A percentile compares a stretch with the other conserved stretches of the same genome.
phyloP scores from a whole-genome alignment of 2,888 invertebrate species.

The Antheraea assamensis region DNA sequence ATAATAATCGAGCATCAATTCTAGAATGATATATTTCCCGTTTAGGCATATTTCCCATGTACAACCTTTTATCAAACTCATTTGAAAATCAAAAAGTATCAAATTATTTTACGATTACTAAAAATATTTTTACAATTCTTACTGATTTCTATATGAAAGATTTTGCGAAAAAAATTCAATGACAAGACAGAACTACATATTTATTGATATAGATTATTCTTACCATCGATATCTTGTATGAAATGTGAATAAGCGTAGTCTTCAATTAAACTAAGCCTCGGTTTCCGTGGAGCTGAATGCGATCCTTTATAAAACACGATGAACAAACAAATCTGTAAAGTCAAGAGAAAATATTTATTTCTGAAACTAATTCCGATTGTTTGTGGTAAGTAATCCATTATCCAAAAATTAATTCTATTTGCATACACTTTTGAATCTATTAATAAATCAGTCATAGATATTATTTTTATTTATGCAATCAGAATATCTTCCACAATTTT shows the following conservation, averaged over 20 bases:
- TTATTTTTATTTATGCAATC: neutral
- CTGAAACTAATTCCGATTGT: neutral
- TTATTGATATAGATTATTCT: conserved; percentile 24
- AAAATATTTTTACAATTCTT: no score
- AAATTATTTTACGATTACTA: no score
- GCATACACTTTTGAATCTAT: no score
- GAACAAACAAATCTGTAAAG: conserved; percentile 45
- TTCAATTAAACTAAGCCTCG: conserved; percentile 61
- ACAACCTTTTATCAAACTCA: no score
- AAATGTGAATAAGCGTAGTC: conserved; percentile 48
- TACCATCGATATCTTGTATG: conserved; percentile 62
- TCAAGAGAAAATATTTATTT: conserved; percentile 14
- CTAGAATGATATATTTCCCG: no score
- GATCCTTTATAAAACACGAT: conserved; percentile 32
- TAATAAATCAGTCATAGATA: neutral
- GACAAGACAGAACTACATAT: no score
- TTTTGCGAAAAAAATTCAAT: no score
- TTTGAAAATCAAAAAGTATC: no score
- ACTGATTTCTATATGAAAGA: no score
- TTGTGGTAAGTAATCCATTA: neutral
- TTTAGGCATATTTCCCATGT: no score
- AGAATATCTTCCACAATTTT: neutral
- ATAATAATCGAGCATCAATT: no score
- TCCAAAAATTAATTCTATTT: no score
- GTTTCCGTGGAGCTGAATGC: conserved; percentile 49